These are phyloP conservation scores for Stenodera caucasica DNA, from an alignment of 2,888 invertebrate genomes.

Conservation along the genomic window DNA sequence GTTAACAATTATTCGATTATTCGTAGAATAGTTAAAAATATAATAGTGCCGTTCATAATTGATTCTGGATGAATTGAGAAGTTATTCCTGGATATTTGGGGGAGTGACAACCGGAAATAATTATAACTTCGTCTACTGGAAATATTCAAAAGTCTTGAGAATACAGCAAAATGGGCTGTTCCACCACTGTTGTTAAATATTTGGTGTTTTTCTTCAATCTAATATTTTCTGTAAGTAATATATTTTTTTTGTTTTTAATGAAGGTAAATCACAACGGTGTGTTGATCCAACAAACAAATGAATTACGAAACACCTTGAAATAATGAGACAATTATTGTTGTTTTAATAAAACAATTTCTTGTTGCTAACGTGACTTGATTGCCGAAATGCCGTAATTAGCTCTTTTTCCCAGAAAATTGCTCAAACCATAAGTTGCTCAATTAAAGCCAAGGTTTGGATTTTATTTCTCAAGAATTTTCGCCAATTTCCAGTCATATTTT, in stretches of 20 bases:
- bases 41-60: too few relatives aligned
- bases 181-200: slow-evolving; percentile 47
- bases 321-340: slow-evolving; percentile 6
- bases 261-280: too few relatives aligned
- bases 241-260: too few relatives aligned
- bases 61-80: not conserved
- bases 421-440: not conserved
- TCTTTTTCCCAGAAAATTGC: not conserved
- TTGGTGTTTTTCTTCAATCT: slow-evolving; percentile 53
- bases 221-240: slow-evolving; percentile 70
- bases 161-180: slow-evolving; percentile 52
- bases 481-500: too few relatives aligned
- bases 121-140: too few relatives aligned
- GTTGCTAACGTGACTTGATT: not conserved
- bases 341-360: not conserved
- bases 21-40: too few relatives aligned
- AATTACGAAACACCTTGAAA: not conserved
- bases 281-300: not conserved
- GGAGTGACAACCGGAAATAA: not conserved
- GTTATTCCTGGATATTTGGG: not conserved
- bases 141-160: too few relatives aligned
- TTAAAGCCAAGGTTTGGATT: not conserved
- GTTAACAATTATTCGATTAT: too few relatives aligned
- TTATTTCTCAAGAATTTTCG: too few relatives aligned
- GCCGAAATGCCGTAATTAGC: not conserved